A percentile compares a stretch with the other conserved stretches of the same genome.
These are phyloP conservation scores for Tillus elongatus DNA, from an alignment of 2,888 invertebrate genomes.

Conservation along the genomic window DNA sequence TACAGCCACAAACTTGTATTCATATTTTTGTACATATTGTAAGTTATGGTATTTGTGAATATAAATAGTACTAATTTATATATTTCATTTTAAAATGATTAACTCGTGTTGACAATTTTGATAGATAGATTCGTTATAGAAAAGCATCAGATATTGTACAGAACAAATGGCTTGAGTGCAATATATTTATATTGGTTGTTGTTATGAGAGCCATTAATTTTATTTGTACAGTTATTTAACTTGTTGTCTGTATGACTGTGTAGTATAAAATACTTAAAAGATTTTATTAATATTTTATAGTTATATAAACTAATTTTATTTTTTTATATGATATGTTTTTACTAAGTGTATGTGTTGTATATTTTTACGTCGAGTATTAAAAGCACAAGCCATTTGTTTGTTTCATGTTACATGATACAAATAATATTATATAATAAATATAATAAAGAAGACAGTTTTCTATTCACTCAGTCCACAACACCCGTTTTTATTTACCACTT, in stretches of 20 bases:
- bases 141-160: constrained; percentile 41
- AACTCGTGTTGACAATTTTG: constrained; percentile 44
- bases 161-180: constrained; percentile 44
- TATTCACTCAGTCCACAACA: too few species aligned
- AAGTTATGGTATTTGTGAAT: constrained; percentile 44
- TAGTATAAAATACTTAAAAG: constrained; percentile 38
- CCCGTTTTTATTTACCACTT: too few species aligned
- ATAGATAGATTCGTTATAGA: constrained; percentile 43
- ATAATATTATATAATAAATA: constrained; percentile 35
- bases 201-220: constrained; percentile 39
- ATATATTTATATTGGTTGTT: constrained; percentile 36
- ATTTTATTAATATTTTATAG: constrained; percentile 34
- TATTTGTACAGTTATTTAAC: constrained; percentile 33
- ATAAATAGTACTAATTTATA: constrained; percentile 43
- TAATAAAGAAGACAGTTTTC: too few species aligned
- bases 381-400: constrained; percentile 41
- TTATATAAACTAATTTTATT: constrained; percentile 39
- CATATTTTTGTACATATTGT: constrained; percentile 51
- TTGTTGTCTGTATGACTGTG: constrained; percentile 27
- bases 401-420: constrained; percentile 39
- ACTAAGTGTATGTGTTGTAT: constrained; percentile 25
- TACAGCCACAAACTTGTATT: constrained; percentile 44
- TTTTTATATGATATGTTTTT: constrained; percentile 37
- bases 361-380: constrained; percentile 30
- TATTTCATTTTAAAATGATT: constrained; percentile 44